Evolutionary conservation across 2,113 vertebrate genomes (phyloP), one percentile per base, ranked within the genome.

Genomic region (Proteles cristata): DNA sequence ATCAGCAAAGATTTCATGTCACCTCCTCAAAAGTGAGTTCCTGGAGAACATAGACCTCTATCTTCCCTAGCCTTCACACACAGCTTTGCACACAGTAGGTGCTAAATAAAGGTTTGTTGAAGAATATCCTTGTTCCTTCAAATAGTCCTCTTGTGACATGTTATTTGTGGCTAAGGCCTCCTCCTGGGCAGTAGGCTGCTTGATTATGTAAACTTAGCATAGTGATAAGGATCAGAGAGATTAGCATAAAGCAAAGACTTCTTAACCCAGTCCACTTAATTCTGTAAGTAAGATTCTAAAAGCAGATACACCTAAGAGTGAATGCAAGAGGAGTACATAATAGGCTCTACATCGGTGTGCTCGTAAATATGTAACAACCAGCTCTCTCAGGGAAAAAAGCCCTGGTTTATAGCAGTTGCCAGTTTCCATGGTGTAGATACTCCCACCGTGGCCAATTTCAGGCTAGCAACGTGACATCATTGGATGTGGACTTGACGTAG

Each of bases 271-370:
- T 28, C 66, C 25, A 55, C 17, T 95, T n/a, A 79, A 61, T 88
- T 92, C 35, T 95, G 43, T 79, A 76, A 65, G 12, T 39, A 93
- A 69, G 58, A 83, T n/a, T 92, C 82, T 90, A 80, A 96, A 90
- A 87, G 21, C 71, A 93, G 79, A 85, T 68, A 95, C 11, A 76
- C 9, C 77, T 35, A n/a, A 77, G 11, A 76, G 28, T 39, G 66
- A 79, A 63, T 63, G 55, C 39, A 55, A 87, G 74, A 90, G 45
- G 33, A 28, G 73, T 61, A 45, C 48, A 21, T 71, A 76, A 81
- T 50, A 88, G 33, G 53, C 17, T 25, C 26, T 53, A 33, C 16
- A 48, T 11, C 66, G 21, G 11, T 77, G 5, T 43, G 39, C 63
- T 88, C 25, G 0, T 45, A 82, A 86, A 74, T 73, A 53, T 82